Evolutionary conservation across 2,888 invertebrate species (phyloP), one percentile per base, ranked within the genome.

Genomic region (Diarsia rubi): DNA sequence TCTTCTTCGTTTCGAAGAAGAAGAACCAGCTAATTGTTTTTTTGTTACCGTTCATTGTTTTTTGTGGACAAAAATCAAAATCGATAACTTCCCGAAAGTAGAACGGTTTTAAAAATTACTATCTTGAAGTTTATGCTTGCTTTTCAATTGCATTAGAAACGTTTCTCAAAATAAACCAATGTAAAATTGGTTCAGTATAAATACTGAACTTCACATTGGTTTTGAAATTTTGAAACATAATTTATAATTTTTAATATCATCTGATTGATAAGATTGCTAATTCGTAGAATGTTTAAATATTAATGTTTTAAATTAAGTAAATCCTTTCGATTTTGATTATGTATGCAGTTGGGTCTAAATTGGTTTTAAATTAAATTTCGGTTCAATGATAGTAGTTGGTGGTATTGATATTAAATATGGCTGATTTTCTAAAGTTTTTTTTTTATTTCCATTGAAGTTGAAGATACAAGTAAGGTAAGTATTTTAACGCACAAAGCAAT

Each of bases 271-370:
- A 45, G 6, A 24, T 54, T 45, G 19, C 9, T 59, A 14, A 21
- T 64, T 27, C n/a, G 42, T n/a, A 9, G 14, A 62, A 42, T 24
- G n/a, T 54, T 72, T 60, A 21, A 52, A 57, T 44, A 31, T 52
- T n/a, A n/a, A n/a, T n/a, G n/a, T n/a, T n/a, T n/a, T n/a, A 24
- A 52, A 71, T 66, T 19, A 59, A 31, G 16, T 65, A 19, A 75
- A 44, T 60, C 19, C 8, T 16, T 62, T 52, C 12, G 31, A 72
- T 54, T 37, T 47, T 52, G 12, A 2, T 24, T 68, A 16, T 24
- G 24, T n/a, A 52, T 24, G 4, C 27, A 47, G 52, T 19, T 21
- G 21, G 27, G 19, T 68, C 21, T 8, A 63, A 19, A n/a, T n/a
- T 42, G 21, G 27, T 47, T 68, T 64, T 3, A 52, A 65, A 63